Percentiles rank a stretch among this genome's conserved stretches.
Conservation (phyloP, 2,888 invertebrate genomes). For the Nemurella pictetii region DNA sequence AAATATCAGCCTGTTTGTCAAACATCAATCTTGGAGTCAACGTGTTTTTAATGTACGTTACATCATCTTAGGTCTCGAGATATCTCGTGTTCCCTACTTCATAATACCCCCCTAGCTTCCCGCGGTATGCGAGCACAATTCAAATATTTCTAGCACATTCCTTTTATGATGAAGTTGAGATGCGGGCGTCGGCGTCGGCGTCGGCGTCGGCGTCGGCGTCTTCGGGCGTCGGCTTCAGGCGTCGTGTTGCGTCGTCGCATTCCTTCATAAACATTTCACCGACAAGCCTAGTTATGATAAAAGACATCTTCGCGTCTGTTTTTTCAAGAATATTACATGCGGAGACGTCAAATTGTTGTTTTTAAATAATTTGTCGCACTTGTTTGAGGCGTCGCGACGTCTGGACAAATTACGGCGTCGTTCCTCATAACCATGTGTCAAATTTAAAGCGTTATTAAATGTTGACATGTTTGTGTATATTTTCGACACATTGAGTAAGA, state of each 20-base stretch:
- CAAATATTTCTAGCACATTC: constrained; percentile 40
- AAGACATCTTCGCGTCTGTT: not conserved
- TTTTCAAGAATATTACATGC: not conserved
- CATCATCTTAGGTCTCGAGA: not conserved
- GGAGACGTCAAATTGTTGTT: constrained; percentile 22
- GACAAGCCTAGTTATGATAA: constrained; percentile 12
- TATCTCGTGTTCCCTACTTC: not conserved
- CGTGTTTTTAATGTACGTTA: not conserved
- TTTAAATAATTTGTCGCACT: constrained; percentile 17
- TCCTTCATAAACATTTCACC: constrained; percentile 10
- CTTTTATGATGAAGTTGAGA: constrained; percentile 40
- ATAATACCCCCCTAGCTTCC: not conserved
- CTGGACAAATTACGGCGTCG: constrained; percentile 22
- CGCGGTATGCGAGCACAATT: constrained; percentile 40
- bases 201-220: not conserved
- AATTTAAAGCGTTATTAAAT: not conserved
- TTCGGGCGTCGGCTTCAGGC: not conserved
- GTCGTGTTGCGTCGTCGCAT: constrained; percentile 7
- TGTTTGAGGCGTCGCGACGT: constrained; percentile 22
- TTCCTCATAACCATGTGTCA: constrained; percentile 31
- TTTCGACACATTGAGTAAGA: not conserved
- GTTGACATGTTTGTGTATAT: constrained; percentile 14
- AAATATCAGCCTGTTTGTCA: too few species aligned
- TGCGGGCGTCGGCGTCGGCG: constrained; percentile 24
- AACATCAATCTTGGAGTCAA: not conserved